Evolutionary conservation across 2,888 invertebrate species (phyloP).

Genomic region (Catocala nupta): DNA sequence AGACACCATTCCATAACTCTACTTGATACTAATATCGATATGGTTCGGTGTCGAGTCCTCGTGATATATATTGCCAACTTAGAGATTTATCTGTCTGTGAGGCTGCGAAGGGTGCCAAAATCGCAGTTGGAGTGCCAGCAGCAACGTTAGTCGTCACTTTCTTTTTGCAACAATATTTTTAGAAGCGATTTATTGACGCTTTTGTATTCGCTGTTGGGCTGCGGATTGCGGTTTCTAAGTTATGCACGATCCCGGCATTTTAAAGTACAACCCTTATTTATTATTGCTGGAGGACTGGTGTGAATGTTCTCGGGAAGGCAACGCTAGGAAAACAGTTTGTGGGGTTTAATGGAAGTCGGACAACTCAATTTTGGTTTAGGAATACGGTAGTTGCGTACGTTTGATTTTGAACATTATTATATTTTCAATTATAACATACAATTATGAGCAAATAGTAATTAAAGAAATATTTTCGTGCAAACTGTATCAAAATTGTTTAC

Average conservation of each 20-base stretch:
- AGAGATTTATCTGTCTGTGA: conserved; percentile 40
- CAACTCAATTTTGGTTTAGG: too few relatives aligned
- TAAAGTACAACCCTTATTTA: conserved; percentile 33
- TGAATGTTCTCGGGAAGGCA: neutral
- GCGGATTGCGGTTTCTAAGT: conserved; percentile 25
- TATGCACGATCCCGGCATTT: conserved; percentile 33
- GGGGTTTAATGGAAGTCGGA: neutral
- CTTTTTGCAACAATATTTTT: conserved; percentile 43
- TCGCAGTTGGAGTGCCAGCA: conserved; percentile 26
- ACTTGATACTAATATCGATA: conserved; percentile 42
- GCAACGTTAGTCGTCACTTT: conserved; percentile 17
- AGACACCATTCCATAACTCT: conserved; percentile 14
- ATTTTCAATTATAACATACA: too few relatives aligned
- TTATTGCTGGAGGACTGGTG: neutral
- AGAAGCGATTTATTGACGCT: conserved; percentile 31
- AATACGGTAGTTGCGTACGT: too few relatives aligned
- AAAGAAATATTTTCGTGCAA: too few relatives aligned
- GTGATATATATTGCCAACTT: conserved; percentile 42
- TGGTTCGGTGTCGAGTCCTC: conserved; percentile 31
- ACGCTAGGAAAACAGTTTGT: neutral
- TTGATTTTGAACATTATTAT: too few relatives aligned
- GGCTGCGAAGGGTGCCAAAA: conserved; percentile 46
- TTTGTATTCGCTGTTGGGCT: conserved; percentile 4
- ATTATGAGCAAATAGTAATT: too few relatives aligned
- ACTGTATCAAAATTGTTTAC: too few relatives aligned